Conservation (phyloP, 1,140 invertebrate genomes). For the Archegozetes longisetosus region DNA sequence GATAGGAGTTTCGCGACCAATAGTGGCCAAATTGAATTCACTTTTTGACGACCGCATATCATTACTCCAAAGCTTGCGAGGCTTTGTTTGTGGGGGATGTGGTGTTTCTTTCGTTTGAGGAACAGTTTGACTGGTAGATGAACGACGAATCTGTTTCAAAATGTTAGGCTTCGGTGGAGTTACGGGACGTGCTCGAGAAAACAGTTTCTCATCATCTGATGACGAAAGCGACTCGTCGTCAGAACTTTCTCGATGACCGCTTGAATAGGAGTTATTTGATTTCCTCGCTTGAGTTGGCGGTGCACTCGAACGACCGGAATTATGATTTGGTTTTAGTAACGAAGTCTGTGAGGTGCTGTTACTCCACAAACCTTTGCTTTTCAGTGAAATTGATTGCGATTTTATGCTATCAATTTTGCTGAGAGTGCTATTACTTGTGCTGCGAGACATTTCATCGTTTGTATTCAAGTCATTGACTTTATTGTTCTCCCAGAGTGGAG, state of each 20-base stretch:
- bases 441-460: constrained; percentile 8
- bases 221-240: constrained; percentile 14
- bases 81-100: neutral
- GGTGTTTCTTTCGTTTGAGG: neutral
- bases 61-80: constrained; percentile 12
- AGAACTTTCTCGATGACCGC: constrained; percentile 9
- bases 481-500: constrained; percentile 17
- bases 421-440: constrained; percentile 15
- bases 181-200: neutral
- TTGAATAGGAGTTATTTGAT: neutral
- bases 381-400: neutral
- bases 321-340: neutral
- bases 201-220: neutral
- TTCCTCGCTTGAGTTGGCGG: constrained; percentile 11
- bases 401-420: neutral
- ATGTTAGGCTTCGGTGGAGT: constrained; percentile 19
- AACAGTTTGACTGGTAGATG: constrained; percentile 11
- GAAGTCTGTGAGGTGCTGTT: neutral
- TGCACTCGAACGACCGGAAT: constrained; percentile 15
- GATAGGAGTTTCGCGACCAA: constrained; percentile 14
- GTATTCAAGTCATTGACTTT: constrained; percentile 5
- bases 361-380: neutral
- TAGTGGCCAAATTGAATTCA: constrained; percentile 21
- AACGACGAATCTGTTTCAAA: constrained; percentile 17
- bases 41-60: constrained; percentile 18